Evolutionary conservation across 2,113 vertebrate genomes (phyloP).

Genomic region (Antigone vipio): DNA sequence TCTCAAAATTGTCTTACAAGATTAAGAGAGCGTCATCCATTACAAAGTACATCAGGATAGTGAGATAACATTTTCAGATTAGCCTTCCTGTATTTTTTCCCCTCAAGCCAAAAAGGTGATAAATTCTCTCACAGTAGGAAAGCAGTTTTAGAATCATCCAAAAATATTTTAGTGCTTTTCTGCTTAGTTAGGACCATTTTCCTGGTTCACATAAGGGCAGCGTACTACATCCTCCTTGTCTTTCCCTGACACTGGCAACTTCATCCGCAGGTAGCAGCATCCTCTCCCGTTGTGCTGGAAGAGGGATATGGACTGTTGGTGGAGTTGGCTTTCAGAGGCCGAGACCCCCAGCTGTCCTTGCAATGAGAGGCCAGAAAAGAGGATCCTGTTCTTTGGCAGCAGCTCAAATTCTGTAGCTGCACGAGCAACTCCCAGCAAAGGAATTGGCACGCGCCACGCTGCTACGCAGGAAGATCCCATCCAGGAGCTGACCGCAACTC

Average conservation of each 20-base stretch:
- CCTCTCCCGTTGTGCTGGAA: not conserved
- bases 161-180: not conserved
- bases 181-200: not conserved
- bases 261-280: not conserved
- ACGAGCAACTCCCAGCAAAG: not conserved
- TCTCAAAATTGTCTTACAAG: not conserved
- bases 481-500: not conserved
- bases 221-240: not conserved
- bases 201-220: not conserved
- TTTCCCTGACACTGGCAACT: not conserved
- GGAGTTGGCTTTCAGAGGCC: not conserved
- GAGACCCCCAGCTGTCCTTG: not conserved
- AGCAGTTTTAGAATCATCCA: not conserved
- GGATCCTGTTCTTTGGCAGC: not conserved
- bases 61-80: not conserved
- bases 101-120: not conserved
- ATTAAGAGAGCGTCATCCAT: not conserved
- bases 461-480: not conserved
- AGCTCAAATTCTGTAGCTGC: not conserved
- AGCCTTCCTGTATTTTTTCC: not conserved
- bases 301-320: not conserved
- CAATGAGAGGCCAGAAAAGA: not conserved
- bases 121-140: not conserved
- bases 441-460: rapidly evolving
- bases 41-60: not conserved